Conservation (phyloP, 2,888 invertebrate genomes). For the Tyria jacobaeae region DNA sequence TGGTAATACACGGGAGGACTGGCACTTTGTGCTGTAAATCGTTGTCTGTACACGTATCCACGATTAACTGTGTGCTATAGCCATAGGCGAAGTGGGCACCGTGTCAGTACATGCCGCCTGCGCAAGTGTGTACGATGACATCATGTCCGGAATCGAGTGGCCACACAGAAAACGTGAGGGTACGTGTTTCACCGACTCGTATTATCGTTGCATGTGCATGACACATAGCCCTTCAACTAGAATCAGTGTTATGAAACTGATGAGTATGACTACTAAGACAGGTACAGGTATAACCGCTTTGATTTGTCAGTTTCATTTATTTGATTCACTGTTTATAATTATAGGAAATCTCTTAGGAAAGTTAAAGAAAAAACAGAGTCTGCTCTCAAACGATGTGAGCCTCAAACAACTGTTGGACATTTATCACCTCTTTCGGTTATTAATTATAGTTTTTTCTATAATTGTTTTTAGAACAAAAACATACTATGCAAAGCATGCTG, state of each 20-base stretch:
- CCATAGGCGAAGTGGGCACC: constrained; percentile 65
- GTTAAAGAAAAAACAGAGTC: too few relatives aligned
- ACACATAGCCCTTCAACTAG: constrained; percentile 64
- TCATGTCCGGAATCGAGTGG: constrained; percentile 80
- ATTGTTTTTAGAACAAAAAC: too few relatives aligned
- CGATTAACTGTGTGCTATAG: constrained; percentile 81
- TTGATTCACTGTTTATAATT: neutral
- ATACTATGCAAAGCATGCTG: too few relatives aligned
- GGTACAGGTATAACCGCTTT: too few relatives aligned
- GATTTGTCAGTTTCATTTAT: neutral
- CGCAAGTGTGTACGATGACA: constrained; percentile 78
- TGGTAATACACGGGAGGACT: constrained; percentile 86
- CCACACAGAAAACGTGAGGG: constrained; percentile 80
- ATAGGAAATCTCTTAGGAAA: neutral
- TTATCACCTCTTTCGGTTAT: too few relatives aligned
- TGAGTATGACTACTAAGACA: neutral
- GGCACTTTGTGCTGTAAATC: constrained; percentile 85
- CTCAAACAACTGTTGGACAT: too few relatives aligned
- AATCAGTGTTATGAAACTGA: constrained; percentile 37
- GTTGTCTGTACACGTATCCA: constrained; percentile 83
- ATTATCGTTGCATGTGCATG: constrained; percentile 66
- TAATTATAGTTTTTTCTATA: constrained; percentile 12
- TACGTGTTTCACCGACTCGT: constrained; percentile 69
- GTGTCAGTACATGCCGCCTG: constrained; percentile 78
- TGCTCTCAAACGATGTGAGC: too few relatives aligned